Evolutionary conservation across 2,113 vertebrate genomes (phyloP), one percentile per base, ranked within the genome.

Genomic region (Cisticola juncidis): DNA sequence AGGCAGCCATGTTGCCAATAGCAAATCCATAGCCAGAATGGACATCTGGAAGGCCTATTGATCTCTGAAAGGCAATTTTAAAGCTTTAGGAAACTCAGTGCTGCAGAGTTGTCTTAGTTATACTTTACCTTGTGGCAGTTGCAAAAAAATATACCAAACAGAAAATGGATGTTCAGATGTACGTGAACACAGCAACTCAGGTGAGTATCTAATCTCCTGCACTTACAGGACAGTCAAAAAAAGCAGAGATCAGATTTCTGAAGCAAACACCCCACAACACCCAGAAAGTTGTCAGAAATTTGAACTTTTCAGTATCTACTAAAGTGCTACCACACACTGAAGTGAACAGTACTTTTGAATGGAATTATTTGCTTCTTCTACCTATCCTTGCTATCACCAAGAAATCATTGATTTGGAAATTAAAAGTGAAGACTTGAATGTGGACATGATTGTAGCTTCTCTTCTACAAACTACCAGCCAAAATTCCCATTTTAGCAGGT

Each of bases 1-100:
- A 99, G 50, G 99, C 99, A 31, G 99, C 99, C 99, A 99, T 99
- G 96, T 99, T 99, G 50, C 99, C 99, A 82, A 99, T 99, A 29
- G 99, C 99, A 90, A 99, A 99, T 2, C 99, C 99, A 42, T 99
- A 99, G 14, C 99, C 99, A 4, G 99, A 99, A 96, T 99, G 99
- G 74, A 99, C 99, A 93, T 99, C 99, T 2, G 99, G 99, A 51
- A 99, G 99, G 2, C 99, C 99, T 88, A 99, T 99, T 64, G 99
- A 99, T 84, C 96, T 98, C 99, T 99, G 97, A 10, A 96, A 96
- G 44, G 77, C 25, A 62, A 82, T 77, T 21, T 28, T 21, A 56
- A 78, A 60, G 44, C 42, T 70, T 50, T 60, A 40, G 23, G 28
- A 66, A 92, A 83, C 17, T 12, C 1, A 1, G 0, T n/a, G 51